Base-by-base conservation (phyloP, 2,888 invertebrate genomes). In the Drosophila meridionalis region DNA sequence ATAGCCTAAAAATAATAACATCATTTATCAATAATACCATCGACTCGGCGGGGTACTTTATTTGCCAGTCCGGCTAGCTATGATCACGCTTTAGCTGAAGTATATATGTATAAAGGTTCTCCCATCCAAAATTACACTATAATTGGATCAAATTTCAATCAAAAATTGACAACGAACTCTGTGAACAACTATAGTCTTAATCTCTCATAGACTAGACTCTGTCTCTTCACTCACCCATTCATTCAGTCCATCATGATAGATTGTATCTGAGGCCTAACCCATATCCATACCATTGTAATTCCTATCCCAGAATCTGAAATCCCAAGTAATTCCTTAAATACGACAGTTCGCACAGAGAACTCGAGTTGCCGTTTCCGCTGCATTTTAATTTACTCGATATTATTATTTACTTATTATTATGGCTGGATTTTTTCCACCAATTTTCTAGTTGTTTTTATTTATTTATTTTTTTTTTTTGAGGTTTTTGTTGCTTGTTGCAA, bases 301-400 rank as follows among this genome's bases (percentile, higher is more conserved):
- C 12, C 6, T 11, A 1, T 30, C 2, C 0, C 7, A 30, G 12
- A 30, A 30, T 48, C 3, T 43, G 5, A 7, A 20, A 6, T 11
- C 20, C 20, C 26, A 26, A 48, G 7, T 47, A 5, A 12, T 47
- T 28, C 47, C 14, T 32, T 32, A n/a, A n/a, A 32, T 32, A n/a
- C 14, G 30, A 14, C 47, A 14, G 20, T 52, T 52, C 50, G 50
- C 8, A 32, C 34, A 50, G 40, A n/a, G 28, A 30, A 3, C n/a
- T 42, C 32, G 58, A 62, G 53, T n/a, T 56, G n/a, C 9, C 36
- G 32, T 52, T 74, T 74, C 73, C 70, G 55, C 32, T 68, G 45
- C 52, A 38, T 43, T 40, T 9, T 4, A 11, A 45, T 43, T 53
- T 34, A 28, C 40, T 59, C 30, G 56, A 59, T 70, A 50, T 50